Conservation (phyloP, 2,797 vertebrate species). For the Strix occidentalis region DNA sequence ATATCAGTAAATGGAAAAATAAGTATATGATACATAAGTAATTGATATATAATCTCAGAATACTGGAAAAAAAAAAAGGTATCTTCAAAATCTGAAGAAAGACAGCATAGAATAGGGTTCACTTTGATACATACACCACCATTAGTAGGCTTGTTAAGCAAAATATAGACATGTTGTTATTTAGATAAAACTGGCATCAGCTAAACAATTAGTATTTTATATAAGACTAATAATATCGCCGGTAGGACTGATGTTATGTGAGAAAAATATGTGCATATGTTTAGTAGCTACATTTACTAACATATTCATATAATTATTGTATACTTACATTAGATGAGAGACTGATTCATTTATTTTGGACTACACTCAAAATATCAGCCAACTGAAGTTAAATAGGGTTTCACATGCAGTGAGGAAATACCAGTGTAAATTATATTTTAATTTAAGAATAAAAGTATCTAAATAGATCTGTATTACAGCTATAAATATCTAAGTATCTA, state of each 20-base stretch:
- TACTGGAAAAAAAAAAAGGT: background rate
- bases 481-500: background rate
- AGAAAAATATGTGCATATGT: background rate
- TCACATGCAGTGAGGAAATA: background rate
- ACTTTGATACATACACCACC: background rate
- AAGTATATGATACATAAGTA: background rate
- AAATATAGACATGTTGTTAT: background rate
- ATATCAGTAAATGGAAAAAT: background rate
- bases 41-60: background rate
- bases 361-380: background rate
- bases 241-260: background rate
- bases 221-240: background rate
- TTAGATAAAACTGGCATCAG: background rate
- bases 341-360: background rate
- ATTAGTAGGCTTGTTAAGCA: background rate
- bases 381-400: background rate
- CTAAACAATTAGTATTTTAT: background rate
- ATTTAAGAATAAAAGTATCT: background rate
- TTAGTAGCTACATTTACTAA: background rate
- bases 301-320: background rate
- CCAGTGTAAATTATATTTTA: background rate
- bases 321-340: background rate
- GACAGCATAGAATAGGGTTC: background rate
- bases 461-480: background rate
- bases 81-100: background rate